Percentiles rank a stretch among this genome's conserved stretches.
Evolutionary conservation across 2,113 vertebrate species (phyloP).

Genomic region (Geococcyx californianus): DNA sequence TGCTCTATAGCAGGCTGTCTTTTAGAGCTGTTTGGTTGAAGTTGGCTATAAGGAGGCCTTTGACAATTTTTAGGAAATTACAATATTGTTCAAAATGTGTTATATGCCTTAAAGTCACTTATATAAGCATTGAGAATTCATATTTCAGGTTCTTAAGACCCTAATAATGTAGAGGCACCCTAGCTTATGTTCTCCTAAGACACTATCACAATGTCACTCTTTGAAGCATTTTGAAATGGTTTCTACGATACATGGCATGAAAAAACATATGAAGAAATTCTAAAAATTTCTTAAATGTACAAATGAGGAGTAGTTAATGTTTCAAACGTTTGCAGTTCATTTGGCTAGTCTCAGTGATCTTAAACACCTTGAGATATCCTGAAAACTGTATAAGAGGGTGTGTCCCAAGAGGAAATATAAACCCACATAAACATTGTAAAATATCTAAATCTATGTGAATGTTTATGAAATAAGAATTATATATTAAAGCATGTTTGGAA

Average conservation of each 20-base stretch:
- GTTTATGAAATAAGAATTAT: background rate
- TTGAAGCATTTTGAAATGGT: background rate
- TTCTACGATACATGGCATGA: background rate
- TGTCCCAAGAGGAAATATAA: rapidly evolving
- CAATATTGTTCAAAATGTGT: background rate
- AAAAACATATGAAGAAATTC: background rate
- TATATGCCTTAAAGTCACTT: background rate
- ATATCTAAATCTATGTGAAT: background rate
- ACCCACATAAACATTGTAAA: background rate
- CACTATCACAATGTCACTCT: background rate
- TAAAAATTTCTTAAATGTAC: background rate
- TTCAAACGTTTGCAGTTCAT: background rate
- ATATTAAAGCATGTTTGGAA: background rate
- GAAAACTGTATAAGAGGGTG: background rate
- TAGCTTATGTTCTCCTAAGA: background rate
- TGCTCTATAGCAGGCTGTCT: background rate
- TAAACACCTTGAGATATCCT: background rate
- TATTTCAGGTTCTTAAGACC: background rate
- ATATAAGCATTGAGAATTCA: background rate
- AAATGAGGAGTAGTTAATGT: background rate
- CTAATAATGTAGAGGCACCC: background rate
- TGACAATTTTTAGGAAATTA: background rate
- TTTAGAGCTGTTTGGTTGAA: background rate
- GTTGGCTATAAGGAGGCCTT: background rate
- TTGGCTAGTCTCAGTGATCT: background rate